Conservation (phyloP, 2,888 invertebrate species). For the Lutraria lutraria region DNA sequence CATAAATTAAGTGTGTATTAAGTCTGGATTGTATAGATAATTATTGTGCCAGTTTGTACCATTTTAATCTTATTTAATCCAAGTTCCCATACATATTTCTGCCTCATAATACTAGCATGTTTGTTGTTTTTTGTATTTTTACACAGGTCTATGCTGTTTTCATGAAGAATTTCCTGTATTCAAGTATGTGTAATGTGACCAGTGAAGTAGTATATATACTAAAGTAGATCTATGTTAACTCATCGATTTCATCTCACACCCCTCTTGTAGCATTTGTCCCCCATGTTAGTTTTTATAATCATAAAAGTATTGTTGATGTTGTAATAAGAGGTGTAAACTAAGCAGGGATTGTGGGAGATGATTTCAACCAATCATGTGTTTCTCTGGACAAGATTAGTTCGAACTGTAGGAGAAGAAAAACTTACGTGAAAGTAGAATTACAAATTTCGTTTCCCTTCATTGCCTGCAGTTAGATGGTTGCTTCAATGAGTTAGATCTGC, state of each 20-base stretch:
- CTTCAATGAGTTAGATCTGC: background rate
- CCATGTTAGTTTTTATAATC: constrained; percentile 3
- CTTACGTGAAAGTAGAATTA: no score
- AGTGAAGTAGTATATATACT: background rate
- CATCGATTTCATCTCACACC: background rate
- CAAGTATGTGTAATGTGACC: constrained; percentile 47
- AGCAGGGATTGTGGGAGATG: constrained; percentile 8
- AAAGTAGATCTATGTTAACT: background rate
- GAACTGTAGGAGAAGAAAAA: background rate
- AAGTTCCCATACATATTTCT: constrained; percentile 11
- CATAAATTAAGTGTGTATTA: background rate
- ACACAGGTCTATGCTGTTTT: constrained; percentile 57
- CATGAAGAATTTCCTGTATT: constrained; percentile 46
- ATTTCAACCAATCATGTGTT: background rate
- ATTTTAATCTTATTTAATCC: background rate
- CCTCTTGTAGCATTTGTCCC: background rate
- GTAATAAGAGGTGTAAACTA: background rate
- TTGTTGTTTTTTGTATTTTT: constrained; percentile 59
- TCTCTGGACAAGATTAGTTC: background rate
- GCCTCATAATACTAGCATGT: constrained; percentile 39
- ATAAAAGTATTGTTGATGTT: constrained; percentile 20
- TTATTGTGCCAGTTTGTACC: background rate
- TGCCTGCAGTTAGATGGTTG: no score
- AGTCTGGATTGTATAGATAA: background rate
- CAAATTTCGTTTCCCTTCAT: no score